Conservation (phyloP, 2,797 vertebrate genomes). For the Alectoris magna region DNA sequence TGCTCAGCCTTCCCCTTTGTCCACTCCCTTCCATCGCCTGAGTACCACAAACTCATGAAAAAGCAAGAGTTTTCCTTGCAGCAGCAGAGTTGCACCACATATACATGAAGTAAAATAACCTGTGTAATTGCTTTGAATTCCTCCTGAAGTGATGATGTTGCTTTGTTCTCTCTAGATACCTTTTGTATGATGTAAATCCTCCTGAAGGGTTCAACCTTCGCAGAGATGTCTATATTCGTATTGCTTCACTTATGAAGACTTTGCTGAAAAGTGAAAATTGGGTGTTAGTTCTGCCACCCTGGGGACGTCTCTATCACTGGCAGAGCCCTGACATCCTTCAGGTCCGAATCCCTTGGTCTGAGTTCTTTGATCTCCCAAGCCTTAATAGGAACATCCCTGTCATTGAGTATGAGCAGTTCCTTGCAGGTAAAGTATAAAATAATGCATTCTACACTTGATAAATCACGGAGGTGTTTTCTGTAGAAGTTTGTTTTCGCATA, state of each 20-base stretch:
- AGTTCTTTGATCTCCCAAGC: constrained; percentile 92
- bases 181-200: constrained; percentile 96
- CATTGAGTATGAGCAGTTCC: constrained; percentile 94
- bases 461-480: neutral
- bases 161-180: constrained; percentile 82
- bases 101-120: neutral
- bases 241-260: constrained; percentile 92
- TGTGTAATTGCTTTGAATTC: accelerated
- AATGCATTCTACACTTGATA: accelerated
- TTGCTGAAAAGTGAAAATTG: constrained; percentile 88
- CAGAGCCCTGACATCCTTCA: constrained; percentile 93
- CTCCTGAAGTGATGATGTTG: accelerated
- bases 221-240: constrained; percentile 92
- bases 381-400: constrained; percentile 92
- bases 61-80: neutral
- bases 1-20: neutral
- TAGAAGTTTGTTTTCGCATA: neutral
- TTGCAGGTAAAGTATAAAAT: constrained; percentile 83
- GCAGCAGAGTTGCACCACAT: accelerated
- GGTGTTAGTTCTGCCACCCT: constrained; percentile 95
- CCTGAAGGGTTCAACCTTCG: constrained; percentile 97
- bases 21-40: accelerated
- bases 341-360: constrained; percentile 89
- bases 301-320: constrained; percentile 98
- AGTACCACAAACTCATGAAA: neutral